Conservation (phyloP, 2,888 invertebrate genomes). For the Alloplasta piceator region DNA sequence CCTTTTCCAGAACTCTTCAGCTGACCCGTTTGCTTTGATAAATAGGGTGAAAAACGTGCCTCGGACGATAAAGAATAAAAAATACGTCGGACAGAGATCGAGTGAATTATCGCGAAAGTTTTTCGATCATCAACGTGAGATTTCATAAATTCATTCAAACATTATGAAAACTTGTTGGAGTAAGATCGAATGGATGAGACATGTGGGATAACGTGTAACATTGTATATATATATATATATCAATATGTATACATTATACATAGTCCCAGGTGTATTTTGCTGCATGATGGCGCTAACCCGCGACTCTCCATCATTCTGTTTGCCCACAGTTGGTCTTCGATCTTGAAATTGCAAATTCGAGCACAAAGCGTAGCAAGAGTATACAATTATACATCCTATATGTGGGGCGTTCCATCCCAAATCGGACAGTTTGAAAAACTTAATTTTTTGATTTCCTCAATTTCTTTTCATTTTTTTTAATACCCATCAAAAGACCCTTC, state of each 20-base stretch:
- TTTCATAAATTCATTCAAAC: constrained; percentile 8
- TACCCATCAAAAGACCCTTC: no score
- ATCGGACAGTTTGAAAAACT: no score
- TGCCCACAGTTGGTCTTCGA: constrained; percentile 17
- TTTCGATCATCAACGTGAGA: background rate
- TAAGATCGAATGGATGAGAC: constrained; percentile 25
- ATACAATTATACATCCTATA: background rate
- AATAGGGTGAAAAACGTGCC: background rate
- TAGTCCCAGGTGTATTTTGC: constrained; percentile 25
- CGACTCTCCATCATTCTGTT: constrained; percentile 44
- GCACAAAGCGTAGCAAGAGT: constrained; percentile 1
- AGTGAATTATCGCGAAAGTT: background rate
- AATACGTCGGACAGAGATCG: background rate
- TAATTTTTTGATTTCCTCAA: no score
- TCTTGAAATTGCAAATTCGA: constrained; percentile 42
- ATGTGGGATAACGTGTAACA: constrained; percentile 23
- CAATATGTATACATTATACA: no score
- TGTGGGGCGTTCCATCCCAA: background rate
- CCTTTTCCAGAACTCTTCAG: no score
- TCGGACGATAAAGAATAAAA: background rate
- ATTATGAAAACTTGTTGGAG: background rate
- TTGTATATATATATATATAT: background rate
- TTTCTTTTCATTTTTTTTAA: no score
- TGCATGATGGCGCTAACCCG: constrained; percentile 17
- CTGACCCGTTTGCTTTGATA: no score